Evolutionary conservation across 2,888 invertebrate species (phyloP), one percentile per base, ranked within the genome.

Genomic region (Petrolisthes cinctipes): DNA sequence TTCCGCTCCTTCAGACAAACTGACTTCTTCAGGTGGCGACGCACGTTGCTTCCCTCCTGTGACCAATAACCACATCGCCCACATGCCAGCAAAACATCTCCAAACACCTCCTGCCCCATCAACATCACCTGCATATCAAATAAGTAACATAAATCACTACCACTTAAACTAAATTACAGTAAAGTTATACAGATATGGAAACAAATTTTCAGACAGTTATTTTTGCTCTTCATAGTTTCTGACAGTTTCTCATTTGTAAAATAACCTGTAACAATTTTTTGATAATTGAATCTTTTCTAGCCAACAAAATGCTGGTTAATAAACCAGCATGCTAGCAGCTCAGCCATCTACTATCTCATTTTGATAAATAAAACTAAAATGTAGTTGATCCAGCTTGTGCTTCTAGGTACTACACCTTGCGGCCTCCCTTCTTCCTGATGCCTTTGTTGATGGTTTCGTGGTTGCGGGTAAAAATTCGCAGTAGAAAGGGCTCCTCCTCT

Each of bases 71-170:
- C 89, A 82, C 89, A 89, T 73, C 76, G 86, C 20, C 89, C 86
- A 57, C 86, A 89, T 6, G 89, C 89, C 57, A 89, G 76, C 20
- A 89, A 53, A 17, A 89, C 86, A 78, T 89, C 89, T 17, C 89
- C 89, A 86, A 86, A 86, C 17, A 89, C 89, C 61, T 89, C 86
- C 61, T 89, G 82, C 17, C 89, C 89, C 89, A 86, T 89, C 56
- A 86, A 66, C 84, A 89, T 89, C 51, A 86, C 86, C 89, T 89
- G 85, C 54, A 57, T 37, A 2, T 37, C 37, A 37, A 37, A 1
- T 37, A 37, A 37, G 37, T 37, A 37, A 37, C 37, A 37, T 37
- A 37, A 37, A 37, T 37, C 37, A 37, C 37, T 37, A 37, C 2
- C 37, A 37, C 2, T 37, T 1, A 37, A 37, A 37, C 37, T 37